These are phyloP conservation scores for Sternotherus odoratus DNA, from an alignment of 2,797 vertebrate species.

Conservation along the genomic window DNA sequence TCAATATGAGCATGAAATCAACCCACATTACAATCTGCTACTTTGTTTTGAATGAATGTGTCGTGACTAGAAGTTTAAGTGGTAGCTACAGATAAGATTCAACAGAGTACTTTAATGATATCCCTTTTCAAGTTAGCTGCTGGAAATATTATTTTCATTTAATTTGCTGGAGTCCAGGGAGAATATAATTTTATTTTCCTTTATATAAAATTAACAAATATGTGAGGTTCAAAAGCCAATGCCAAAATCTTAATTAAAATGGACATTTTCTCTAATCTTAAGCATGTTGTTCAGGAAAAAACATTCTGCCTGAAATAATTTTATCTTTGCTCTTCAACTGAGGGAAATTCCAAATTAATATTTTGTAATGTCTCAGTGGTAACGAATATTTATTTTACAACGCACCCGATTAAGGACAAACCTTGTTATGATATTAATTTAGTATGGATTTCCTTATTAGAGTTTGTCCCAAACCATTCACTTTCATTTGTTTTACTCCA, in stretches of 20 bases:
- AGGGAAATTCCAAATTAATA: slow-evolving; percentile 48
- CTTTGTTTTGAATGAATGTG: slow-evolving; percentile 74
- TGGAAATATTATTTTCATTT: slow-evolving; percentile 71
- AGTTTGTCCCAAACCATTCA: background rate
- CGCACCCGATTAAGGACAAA: background rate
- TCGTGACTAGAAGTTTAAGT: slow-evolving; percentile 73
- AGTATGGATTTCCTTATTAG: background rate
- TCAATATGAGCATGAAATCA: slow-evolving; percentile 56
- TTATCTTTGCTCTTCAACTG: slow-evolving; percentile 69
- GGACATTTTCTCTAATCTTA: background rate
- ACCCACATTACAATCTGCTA: slow-evolving; percentile 68
- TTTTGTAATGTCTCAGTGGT: slow-evolving; percentile 6
- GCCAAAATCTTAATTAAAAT: slow-evolving; percentile 63
- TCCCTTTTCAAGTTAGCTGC: slow-evolving; percentile 61
- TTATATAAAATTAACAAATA: slow-evolving; percentile 63
- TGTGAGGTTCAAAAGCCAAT: slow-evolving; percentile 54
- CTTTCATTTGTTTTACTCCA: slow-evolving; percentile 8
- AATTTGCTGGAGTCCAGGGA: slow-evolving; percentile 62
- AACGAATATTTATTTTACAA: background rate
- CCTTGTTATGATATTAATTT: background rate
- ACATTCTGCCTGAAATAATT: slow-evolving; percentile 56
- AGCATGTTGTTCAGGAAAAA: slow-evolving; percentile 41
- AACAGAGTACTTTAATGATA: slow-evolving; percentile 71
- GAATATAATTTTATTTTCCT: slow-evolving; percentile 63
- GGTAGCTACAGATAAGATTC: slow-evolving; percentile 70